Percentiles rank a stretch among this genome's conserved stretches.
Conservation (phyloP, 2,888 invertebrate species). For the Mechanitis mazaeus region DNA sequence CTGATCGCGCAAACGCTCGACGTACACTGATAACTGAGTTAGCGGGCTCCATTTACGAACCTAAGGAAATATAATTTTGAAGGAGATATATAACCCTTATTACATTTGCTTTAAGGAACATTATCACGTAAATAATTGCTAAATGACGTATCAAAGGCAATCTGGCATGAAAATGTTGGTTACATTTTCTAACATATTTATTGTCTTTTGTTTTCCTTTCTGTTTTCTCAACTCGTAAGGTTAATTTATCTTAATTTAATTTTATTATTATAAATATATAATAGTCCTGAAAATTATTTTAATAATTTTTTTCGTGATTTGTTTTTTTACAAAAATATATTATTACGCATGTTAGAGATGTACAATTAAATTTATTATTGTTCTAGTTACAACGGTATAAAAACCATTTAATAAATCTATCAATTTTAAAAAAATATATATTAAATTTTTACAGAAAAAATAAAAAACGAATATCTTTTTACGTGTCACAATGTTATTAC, state of each 20-base stretch:
- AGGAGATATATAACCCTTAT: constrained; percentile 10
- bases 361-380: neutral
- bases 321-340: too few species aligned
- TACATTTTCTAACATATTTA: constrained; percentile 19
- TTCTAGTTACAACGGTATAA: too few species aligned
- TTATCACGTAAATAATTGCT: constrained; percentile 2
- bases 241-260: constrained; percentile 15
- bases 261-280: neutral
- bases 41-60: constrained; percentile 20
- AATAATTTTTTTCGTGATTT: too few species aligned
- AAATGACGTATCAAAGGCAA: constrained; percentile 13
- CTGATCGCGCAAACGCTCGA: constrained; percentile 41
- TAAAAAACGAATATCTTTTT: too few species aligned
- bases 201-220: constrained; percentile 20
- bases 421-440: too few species aligned
- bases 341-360: too few species aligned
- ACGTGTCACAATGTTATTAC: neutral
- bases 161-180: constrained; percentile 21
- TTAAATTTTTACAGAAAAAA: too few species aligned
- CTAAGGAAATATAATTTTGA: constrained; percentile 4
- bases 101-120: constrained; percentile 8
- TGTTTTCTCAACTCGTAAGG: constrained; percentile 11
- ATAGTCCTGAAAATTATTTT: neutral
- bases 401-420: too few species aligned
- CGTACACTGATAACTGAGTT: constrained; percentile 45